Conservation (phyloP, 2,113 vertebrate genomes). For the Reinhardtius hippoglossoides region DNA sequence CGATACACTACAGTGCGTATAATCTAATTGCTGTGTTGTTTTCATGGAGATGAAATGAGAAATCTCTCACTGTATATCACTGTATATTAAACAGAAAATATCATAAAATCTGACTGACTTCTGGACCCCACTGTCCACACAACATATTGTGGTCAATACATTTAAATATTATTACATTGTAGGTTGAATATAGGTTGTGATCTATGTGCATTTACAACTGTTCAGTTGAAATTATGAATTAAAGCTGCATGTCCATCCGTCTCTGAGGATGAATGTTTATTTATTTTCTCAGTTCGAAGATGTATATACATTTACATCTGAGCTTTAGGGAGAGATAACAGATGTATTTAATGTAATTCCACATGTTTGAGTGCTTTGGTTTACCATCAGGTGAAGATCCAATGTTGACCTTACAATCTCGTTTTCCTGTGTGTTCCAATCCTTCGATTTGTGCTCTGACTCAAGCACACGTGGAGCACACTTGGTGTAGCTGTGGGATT, state of each 20-base stretch:
- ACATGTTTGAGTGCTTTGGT: too few species aligned
- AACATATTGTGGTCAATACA: not conserved
- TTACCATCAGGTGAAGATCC: too few species aligned
- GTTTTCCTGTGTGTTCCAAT: too few species aligned
- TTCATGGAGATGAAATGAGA: not conserved
- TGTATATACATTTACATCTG: too few species aligned
- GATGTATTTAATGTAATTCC: too few species aligned
- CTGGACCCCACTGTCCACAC: not conserved
- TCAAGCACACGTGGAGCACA: not conserved
- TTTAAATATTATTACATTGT: not conserved
- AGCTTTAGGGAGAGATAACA: too few species aligned
- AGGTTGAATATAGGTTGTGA: not conserved
- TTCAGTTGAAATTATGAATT: not conserved
- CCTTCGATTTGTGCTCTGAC: conserved; percentile 10
- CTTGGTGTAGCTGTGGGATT: not conserved
- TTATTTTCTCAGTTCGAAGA: too few species aligned
- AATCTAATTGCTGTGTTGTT: too few species aligned
- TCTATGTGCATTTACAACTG: not conserved
- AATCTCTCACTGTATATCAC: not conserved
- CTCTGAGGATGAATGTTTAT: too few species aligned
- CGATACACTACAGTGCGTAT: too few species aligned
- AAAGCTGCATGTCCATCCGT: too few species aligned
- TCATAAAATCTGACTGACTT: not conserved
- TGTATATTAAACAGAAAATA: not conserved
- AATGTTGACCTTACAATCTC: too few species aligned